These are phyloP conservation scores for Trachelus iudaicus DNA, from an alignment of 2,888 invertebrate genomes.

Conservation along the genomic window DNA sequence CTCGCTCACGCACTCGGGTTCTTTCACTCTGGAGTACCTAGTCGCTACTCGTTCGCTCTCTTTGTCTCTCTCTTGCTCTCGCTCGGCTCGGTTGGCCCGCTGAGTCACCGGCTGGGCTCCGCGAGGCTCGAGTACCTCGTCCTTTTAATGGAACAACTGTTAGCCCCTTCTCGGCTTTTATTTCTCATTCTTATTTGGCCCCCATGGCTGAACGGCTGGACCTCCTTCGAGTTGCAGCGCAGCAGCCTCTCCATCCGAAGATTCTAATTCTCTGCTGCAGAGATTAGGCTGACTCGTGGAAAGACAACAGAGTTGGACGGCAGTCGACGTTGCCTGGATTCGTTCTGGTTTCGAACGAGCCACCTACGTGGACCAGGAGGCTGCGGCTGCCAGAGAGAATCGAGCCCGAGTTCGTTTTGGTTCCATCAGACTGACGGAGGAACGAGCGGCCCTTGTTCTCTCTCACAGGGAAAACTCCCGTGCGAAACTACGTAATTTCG, in stretches of 20 bases:
- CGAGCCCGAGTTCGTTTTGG: neutral
- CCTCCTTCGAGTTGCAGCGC: no score
- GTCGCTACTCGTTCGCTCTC: no score
- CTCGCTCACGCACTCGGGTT: conserved; percentile 43
- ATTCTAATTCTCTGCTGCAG: no score
- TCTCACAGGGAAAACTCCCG: conserved; percentile 7
- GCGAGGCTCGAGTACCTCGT: conserved; percentile 52
- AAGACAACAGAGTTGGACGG: no score
- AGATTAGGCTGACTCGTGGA: no score
- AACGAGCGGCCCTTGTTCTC: neutral
- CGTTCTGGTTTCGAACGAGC: neutral
- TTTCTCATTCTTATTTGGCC: conserved; percentile 4
- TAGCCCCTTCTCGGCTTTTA: conserved; percentile 38
- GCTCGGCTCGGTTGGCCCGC: conserved; percentile 17
- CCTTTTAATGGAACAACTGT: conserved; percentile 60
- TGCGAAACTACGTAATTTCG: conserved; percentile 55
- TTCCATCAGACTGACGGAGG: no score
- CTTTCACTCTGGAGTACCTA: no score
- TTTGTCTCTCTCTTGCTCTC: neutral
- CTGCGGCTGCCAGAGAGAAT: neutral
- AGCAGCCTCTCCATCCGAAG: no score
- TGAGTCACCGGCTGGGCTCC: conserved; percentile 25
- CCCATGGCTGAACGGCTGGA: no score
- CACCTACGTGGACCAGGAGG: neutral
- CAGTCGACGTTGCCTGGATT: no score